phyloP scores from a whole-genome alignment of 2,797 vertebrate genomes.

The Muscicapa striata region DNA sequence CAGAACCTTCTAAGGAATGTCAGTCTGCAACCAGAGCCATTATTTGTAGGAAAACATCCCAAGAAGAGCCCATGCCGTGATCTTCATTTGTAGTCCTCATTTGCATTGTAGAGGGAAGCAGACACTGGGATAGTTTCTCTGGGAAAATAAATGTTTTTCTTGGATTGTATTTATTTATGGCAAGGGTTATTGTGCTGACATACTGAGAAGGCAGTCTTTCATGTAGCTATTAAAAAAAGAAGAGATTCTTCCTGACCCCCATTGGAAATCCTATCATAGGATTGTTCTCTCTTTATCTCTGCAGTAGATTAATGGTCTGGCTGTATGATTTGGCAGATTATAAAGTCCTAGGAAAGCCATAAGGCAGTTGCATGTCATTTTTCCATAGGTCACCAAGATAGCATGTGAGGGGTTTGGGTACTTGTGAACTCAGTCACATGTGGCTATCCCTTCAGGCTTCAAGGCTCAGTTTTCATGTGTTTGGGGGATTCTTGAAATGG shows the following conservation, averaged over 20 bases:
- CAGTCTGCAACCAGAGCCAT: fast-evolving
- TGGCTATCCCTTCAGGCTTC: background rate
- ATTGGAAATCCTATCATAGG: background rate
- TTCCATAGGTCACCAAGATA: background rate
- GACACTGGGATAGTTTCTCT: background rate
- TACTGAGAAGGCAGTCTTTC: background rate
- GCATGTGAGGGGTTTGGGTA: background rate
- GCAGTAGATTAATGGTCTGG: background rate
- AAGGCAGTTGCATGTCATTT: fast-evolving
- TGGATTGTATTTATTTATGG: background rate
- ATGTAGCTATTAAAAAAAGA: background rate
- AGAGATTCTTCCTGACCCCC: background rate
- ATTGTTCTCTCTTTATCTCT: background rate
- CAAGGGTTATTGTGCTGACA: background rate
- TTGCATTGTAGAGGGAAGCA: background rate
- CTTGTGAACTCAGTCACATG: background rate
- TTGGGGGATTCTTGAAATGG: background rate
- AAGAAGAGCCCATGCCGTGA: background rate
- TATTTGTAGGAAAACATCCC: background rate
- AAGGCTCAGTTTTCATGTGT: background rate
- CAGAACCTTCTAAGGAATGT: background rate
- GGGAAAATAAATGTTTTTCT: background rate
- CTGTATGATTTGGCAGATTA: background rate
- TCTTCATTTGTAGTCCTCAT: background rate
- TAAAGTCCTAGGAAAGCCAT: background rate